Conservation (phyloP, 2,113 vertebrate genomes). For the Limnothrissa miodon region DNA sequence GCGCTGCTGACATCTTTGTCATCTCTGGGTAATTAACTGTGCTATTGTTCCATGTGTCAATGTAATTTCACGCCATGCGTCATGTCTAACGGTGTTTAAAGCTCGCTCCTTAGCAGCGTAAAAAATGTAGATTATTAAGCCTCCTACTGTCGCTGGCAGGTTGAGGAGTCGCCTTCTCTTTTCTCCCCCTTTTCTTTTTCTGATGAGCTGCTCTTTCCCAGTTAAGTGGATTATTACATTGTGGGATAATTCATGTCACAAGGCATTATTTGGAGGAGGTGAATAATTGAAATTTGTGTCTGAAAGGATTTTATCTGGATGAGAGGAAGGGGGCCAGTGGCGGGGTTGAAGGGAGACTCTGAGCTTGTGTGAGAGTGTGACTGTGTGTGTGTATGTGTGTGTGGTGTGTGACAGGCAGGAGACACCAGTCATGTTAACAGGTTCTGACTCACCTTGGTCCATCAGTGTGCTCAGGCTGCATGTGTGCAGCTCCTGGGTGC, state of each 20-base stretch:
- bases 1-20: conserved; percentile 49
- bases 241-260: conserved; percentile 83
- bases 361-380: conserved; percentile 32
- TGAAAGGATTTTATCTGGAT: conserved; percentile 82
- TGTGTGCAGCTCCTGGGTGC: conserved; percentile 52
- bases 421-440: conserved; percentile 75
- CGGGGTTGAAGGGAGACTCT: conserved; percentile 61
- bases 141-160: conserved; percentile 61
- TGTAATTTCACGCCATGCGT: conserved; percentile 74
- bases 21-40: conserved; percentile 71
- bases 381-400: conserved; percentile 55
- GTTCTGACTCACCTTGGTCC: conserved; percentile 75
- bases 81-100: conserved; percentile 65
- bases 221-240: conserved; percentile 85
- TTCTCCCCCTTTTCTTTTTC: conserved; percentile 62
- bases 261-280: conserved; percentile 84
- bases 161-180: conserved; percentile 59
- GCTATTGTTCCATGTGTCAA: conserved; percentile 72
- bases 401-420: conserved; percentile 64
- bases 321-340: conserved; percentile 74
- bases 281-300: conserved; percentile 87
- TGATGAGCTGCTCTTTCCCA: conserved; percentile 80
- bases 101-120: conserved; percentile 63
- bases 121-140: conserved; percentile 67
- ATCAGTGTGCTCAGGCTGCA: conserved; percentile 59